Evolutionary conservation across 2,888 invertebrate genomes (phyloP), one percentile per base, ranked within the genome.

Genomic region (Brachypalpus laphriformis): DNA sequence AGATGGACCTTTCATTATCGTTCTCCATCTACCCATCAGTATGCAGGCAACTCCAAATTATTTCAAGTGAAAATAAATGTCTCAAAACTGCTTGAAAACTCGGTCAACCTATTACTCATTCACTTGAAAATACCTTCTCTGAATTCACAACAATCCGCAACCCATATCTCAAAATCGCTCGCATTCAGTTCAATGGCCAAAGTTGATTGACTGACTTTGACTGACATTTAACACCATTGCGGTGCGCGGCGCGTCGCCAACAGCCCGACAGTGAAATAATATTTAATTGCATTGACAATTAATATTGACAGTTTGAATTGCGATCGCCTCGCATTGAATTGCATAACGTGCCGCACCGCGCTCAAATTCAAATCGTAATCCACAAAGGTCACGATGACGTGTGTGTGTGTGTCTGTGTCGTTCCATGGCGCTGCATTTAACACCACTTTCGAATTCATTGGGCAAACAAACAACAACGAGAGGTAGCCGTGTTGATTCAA

Each of bases 161-260:
- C 9, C 6, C 31, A 47, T 34, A 34, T 9, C 56, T 9, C 70
- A 20, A 47, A 25, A 65, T 25, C 45, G n/a, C n/a, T 57, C 59
- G 22, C n/a, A 28, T 59, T 77, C 71, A 72, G 82, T 82, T 77
- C 77, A 72, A 54, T 82, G 82, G 65, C 77, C 82, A 77, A 54
- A 82, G 77, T 72, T 78, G 66, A 78, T 40, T 82, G 82, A 82
- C 82, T 82, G 82, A 72, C 82, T 77, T 82, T 82, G 82, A 82
- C 77, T 78, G 78, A 82, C 66, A 77, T 82, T 72, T 47, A 65
- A 82, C 72, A 82, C 77, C 71, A 45, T 9, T 1, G 28, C 9
- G 9, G 34, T 31, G 65, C 3, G 37, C 37, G n/a, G 25, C 57
- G 34, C 16, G 47, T 56, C 47, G 59, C 65, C n/a, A n/a, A n/a